Evolutionary conservation across 2,797 vertebrate genomes (phyloP).

Genomic region (Melanotaenia boesemani): DNA sequence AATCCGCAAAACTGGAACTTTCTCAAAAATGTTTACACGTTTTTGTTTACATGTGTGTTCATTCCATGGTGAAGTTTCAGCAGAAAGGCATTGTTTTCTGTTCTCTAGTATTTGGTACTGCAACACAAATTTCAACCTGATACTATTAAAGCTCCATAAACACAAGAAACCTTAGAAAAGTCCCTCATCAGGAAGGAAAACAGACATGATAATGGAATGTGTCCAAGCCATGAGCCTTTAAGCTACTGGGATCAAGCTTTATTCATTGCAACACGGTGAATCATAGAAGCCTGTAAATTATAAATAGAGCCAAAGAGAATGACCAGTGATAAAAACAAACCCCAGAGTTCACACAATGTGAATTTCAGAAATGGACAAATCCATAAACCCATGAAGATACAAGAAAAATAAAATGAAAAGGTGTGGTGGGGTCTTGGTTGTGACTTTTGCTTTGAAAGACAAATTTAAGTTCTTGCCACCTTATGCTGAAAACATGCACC

Average conservation of each 20-base stretch:
- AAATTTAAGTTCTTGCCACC: constrained; percentile 15
- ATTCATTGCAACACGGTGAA: constrained; percentile 32
- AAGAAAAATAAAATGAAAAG: background rate
- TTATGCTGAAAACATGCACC: constrained; percentile 15
- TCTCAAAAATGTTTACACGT: background rate
- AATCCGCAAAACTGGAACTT: background rate
- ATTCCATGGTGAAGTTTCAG: background rate
- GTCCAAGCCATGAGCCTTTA: constrained; percentile 27
- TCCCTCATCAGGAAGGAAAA: constrained; percentile 24
- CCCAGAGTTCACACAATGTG: constrained; percentile 22
- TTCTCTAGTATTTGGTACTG: constrained; percentile 20
- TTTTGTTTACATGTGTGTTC: background rate
- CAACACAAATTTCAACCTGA: constrained; percentile 24
- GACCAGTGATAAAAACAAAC: constrained; percentile 32
- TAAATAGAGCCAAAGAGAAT: constrained; percentile 37
- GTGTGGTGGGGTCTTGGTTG: background rate
- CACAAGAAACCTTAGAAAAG: constrained; percentile 26
- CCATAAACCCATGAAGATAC: constrained; percentile 12
- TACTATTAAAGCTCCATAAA: constrained; percentile 50
- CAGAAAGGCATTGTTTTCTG: constrained; percentile 10
- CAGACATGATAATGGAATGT: constrained; percentile 45
- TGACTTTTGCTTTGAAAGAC: constrained; percentile 28
- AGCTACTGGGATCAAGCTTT: constrained; percentile 50
- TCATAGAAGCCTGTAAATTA: constrained; percentile 38
- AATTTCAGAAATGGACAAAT: constrained; percentile 24